Percentiles rank a stretch among this genome's conserved stretches.
Evolutionary conservation across 2,797 vertebrate genomes (phyloP).

Genomic region (Galaxias olidus): DNA sequence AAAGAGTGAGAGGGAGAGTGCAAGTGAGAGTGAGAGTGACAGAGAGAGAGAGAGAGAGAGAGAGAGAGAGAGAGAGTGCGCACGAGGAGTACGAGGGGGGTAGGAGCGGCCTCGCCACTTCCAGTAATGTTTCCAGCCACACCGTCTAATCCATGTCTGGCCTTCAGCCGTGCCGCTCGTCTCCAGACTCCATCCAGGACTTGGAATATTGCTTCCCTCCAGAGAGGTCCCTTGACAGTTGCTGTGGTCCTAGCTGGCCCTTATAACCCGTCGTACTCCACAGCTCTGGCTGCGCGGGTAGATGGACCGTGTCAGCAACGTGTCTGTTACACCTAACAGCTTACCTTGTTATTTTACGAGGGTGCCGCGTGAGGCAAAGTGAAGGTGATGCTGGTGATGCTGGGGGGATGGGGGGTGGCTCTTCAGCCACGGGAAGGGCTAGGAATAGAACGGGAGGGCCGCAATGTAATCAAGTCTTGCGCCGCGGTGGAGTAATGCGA

Average conservation of each 20-base stretch:
- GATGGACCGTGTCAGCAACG: background rate
- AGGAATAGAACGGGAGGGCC: slow-evolving; percentile 52
- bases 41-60: slow-evolving; percentile 4
- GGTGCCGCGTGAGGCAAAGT: slow-evolving; percentile 27
- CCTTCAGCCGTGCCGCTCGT: too few species aligned
- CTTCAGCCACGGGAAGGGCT: slow-evolving; percentile 23
- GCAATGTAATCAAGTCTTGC: slow-evolving; percentile 50
- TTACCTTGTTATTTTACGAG: background rate
- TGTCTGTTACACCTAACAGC: background rate
- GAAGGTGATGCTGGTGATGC: slow-evolving; percentile 26
- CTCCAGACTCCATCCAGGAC: too few species aligned
- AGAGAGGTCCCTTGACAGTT: background rate
- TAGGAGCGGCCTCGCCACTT: too few species aligned
- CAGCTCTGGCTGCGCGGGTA: slow-evolving; percentile 12
- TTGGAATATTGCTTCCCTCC: too few species aligned
- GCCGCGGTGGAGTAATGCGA: slow-evolving; percentile 42
- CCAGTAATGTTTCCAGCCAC: background rate
- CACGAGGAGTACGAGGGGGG: background rate
- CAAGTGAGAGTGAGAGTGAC: background rate
- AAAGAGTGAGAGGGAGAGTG: slow-evolving; percentile 3
- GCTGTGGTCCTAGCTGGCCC: too few species aligned
- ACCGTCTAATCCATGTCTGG: background rate
- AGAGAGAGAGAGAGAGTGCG: background rate
- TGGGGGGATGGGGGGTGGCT: slow-evolving; percentile 21
- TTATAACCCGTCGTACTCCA: background rate